A percentile compares a stretch with the other conserved stretches of the same genome.
phyloP scores from a whole-genome alignment of 2,888 invertebrate genomes.

The Xestoiulus laeticollis region DNA sequence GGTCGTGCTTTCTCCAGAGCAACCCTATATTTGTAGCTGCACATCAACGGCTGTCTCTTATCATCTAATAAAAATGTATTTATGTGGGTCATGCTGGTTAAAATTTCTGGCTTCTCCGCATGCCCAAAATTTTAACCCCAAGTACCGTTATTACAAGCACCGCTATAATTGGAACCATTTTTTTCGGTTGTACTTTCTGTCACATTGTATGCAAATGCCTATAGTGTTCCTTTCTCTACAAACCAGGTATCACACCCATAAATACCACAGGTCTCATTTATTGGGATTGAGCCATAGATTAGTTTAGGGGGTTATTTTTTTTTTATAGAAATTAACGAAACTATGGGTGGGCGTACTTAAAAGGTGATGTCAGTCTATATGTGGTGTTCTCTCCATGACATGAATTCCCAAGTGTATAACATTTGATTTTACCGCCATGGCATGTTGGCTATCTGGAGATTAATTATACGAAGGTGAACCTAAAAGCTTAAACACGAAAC shows the following conservation, averaged over 20 bases:
- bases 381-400: not conserved
- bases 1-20: not conserved
- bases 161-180: not conserved
- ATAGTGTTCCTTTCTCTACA: not conserved
- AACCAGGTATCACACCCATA: not conserved
- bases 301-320: not conserved
- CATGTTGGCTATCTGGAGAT: not conserved
- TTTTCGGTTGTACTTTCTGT: not conserved
- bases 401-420: not conserved
- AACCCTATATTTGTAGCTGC: not conserved
- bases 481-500: conserved; percentile 1
- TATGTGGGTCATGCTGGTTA: conserved; percentile 15
- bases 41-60: not conserved
- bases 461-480: not conserved
- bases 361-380: not conserved
- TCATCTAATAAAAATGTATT: conserved; percentile 29
- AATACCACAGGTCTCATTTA: conserved; percentile 30
- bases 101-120: not conserved
- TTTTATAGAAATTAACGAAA: not conserved
- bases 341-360: not conserved
- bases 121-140: not conserved
- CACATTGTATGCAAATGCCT: not conserved
- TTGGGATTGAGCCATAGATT: not conserved
- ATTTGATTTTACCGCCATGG: not conserved
- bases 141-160: conserved; percentile 28